Evolutionary conservation across 1,140 invertebrate genomes (phyloP), one percentile per base, ranked within the genome.

Genomic region (Procambarus clarkii): DNA sequence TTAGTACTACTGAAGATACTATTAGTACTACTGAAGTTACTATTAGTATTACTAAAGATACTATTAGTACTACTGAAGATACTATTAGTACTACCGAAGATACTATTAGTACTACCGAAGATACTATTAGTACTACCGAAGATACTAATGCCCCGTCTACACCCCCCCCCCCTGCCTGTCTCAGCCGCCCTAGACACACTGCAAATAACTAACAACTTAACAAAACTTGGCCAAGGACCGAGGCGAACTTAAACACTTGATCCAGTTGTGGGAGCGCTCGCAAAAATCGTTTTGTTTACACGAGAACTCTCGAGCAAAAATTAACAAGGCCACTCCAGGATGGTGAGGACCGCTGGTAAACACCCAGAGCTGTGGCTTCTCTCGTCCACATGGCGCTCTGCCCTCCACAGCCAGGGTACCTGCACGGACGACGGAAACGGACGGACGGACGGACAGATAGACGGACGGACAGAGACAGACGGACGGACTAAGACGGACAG

Each of bases 171-270:
- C 2, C 50, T 54, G 50, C 50, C 76, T 13, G 46, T 24, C 44
- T 24, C 44, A n/a, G 44, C 2, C 54, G n/a, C 50, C 48, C 80
- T 80, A 50, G 80, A 82, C 50, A 82, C 80, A 13, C 18, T 60
- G 80, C 21, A 82, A 58, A 82, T 82, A 82, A 82, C 80, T 82
- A 82, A 82, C 80, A 50, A 82, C 80, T 82, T 24, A 64, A 76
- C 64, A 71, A 76, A 50, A 60, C 69, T 21, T 34, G 69, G n/a
- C 69, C 69, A 74, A 64, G 69, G 46, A n/a, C 64, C 83, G 64
- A 76, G 83, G 83, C 45, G 44, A 86, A 86, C 83, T 86, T 86
- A 86, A 86, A 86, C 71, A 86, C 83, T 86, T 86, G 83, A 86
- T 86, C 83, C 83, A 76, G 83, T 86, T 86, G 83, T 64, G 83